Conservation (phyloP, 64 coral and sea anemone genomes). For the Stichodactyla mertensii region DNA sequence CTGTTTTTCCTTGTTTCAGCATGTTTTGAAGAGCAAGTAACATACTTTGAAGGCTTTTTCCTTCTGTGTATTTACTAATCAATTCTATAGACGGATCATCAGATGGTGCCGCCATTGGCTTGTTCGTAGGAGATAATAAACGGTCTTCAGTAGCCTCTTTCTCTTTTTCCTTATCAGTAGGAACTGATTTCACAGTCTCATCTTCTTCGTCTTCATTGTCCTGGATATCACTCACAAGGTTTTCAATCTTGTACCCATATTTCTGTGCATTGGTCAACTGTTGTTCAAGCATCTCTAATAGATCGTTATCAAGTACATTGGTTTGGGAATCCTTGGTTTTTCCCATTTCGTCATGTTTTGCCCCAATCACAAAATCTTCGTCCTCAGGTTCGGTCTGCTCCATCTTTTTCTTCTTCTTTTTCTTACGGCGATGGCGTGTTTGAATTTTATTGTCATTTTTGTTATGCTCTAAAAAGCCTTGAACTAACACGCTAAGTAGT, state of each 20-base stretch:
- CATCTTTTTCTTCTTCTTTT: constrained; percentile 18
- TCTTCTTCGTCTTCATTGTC: neutral
- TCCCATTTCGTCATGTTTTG: neutral
- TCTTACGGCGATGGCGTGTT: constrained; percentile 1
- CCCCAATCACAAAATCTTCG: constrained; percentile 2
- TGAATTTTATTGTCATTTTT: neutral
- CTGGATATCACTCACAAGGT: neutral
- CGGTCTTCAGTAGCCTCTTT: neutral
- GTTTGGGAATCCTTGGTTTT: neutral
- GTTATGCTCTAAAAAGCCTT: neutral
- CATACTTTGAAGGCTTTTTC: neutral
- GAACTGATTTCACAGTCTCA: neutral
- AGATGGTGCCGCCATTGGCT: neutral
- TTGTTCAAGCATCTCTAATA: neutral
- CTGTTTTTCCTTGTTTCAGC: neutral
- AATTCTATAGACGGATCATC: constrained; percentile 3
- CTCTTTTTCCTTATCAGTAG: constrained; percentile 14
- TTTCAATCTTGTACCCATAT: neutral
- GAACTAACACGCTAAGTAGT: neutral
- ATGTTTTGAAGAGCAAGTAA: neutral
- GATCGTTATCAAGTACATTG: neutral
- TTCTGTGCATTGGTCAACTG: neutral
- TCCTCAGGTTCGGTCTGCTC: neutral
- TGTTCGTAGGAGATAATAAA: neutral
- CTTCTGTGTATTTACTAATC: neutral